phyloP scores from a whole-genome alignment of 1,140 invertebrate species.

The Dendrolimus punctatus region DNA sequence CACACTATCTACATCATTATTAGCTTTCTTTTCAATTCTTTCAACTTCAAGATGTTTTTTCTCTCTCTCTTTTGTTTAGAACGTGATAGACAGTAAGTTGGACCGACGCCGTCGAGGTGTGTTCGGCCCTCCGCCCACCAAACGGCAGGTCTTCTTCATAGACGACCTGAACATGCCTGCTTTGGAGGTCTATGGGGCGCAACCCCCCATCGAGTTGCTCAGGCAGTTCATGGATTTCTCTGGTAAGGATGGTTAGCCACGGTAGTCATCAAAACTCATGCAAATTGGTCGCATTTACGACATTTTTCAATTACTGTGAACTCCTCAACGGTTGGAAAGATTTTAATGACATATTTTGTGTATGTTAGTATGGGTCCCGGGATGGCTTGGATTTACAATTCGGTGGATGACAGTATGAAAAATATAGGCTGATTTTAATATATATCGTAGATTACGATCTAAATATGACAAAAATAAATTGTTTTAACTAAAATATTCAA shows the following conservation, averaged over 20 bases:
- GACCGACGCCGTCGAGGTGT: conserved; percentile 85
- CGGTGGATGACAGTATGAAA: too few species aligned
- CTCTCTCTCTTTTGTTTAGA: conserved; percentile 67
- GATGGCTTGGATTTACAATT: too few species aligned
- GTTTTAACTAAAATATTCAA: too few species aligned
- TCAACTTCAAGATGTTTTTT: neutral
- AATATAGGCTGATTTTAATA: too few species aligned
- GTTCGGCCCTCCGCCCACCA: conserved; percentile 85
- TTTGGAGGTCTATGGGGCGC: conserved; percentile 88
- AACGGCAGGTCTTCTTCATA: conserved; percentile 87
- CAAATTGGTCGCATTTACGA: too few species aligned
- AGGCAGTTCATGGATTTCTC: conserved; percentile 84
- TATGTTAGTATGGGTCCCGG: too few species aligned
- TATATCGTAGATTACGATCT: too few species aligned
- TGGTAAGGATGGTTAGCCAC: conserved; percentile 60
- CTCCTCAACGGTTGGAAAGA: too few species aligned
- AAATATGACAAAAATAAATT: too few species aligned
- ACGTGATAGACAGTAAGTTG: conserved; percentile 85
- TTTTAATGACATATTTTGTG: too few species aligned
- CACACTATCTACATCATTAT: neutral
- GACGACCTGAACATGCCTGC: conserved; percentile 95
- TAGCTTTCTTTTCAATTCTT: neutral
- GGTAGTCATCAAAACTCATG: neutral
- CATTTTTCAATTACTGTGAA: too few species aligned
- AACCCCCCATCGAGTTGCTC: conserved; percentile 91